Evolutionary conservation across 2,113 vertebrate species (phyloP), one percentile per base, ranked within the genome.

Genomic region (Mastomys natalensis): DNA sequence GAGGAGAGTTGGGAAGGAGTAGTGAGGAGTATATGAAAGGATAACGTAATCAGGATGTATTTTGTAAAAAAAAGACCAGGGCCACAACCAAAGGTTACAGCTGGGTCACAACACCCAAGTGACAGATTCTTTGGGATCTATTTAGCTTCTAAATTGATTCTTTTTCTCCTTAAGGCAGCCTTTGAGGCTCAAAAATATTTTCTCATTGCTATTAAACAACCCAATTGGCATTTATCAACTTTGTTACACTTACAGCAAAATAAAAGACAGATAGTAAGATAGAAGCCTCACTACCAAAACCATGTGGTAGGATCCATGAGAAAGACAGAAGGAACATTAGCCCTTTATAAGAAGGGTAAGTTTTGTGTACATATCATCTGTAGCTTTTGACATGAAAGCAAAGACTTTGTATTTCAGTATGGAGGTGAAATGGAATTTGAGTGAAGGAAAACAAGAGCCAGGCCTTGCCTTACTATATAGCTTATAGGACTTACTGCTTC

Each of bases 311-410:
- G 31, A 19, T 43, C 10, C 17, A 19, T 16, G 17, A 51, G 0
- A 24, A 40, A 48, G 4, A 37, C 2, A 21, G n/a, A 22, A 34
- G n/a, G 22, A 1, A 0, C 1, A 3, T 51, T 22, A 0, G n/a
- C 7, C 24, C 43, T 73, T 89, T 55, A 34, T 24, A 48, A 72
- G 51, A 73, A 26, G 16, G 17, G 7, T 9, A 45, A 68, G 5
- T 31, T 89, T 90, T 43, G 0, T 9, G 3, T 7, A 31, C 31
- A 68, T 34, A 15, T 40, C 68, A 73, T 11, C 26, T 2, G 43
- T 43, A 43, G 22, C 58, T 92, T 78, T 84, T 31, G 15, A 26
- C 19, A 55, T 43, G 51, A n/a, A 85, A 37, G 7, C 68, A 7
- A 45, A 62, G 37, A 43, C 19, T 22, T 0, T 40, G 8, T 48